Base-by-base conservation (phyloP, 2,888 invertebrate genomes). In the Alsophila aescularia region DNA sequence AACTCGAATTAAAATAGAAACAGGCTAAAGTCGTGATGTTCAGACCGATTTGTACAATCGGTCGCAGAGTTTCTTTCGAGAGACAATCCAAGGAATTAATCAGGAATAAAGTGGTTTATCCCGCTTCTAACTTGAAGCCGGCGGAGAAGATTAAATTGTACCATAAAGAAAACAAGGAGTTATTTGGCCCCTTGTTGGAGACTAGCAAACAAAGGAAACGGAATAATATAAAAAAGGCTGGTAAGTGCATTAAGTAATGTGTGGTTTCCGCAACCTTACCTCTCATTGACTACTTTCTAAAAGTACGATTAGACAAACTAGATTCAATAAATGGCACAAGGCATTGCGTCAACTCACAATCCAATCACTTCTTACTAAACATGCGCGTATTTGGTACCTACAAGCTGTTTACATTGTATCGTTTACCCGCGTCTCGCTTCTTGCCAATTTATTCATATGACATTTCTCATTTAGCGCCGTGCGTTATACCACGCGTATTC, bases 131-230 rank as follows among this genome's bases (percentile, higher is more conserved):
- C 63, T 72, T 92, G 70, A 90, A 87, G 66, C 89, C 87, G 58
- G 85, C 83, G 2, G 87, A 92, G 54, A 83, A 87, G 56, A 63
- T 92, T 4, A 92, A 91, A 72, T 74, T 85, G 53, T 88, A 87
- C 66, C 80, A 92, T 59, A 90, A 81, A 67, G 93, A 93, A 60
- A 91, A 91, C 58, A 93, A 92, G 66, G 79, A 83, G 32, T 58
- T 92, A 6, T 93, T 92, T 58, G 93, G 93, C 5, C 83, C 88
- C 0, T 68, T 93, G 45, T 60, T 93, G 35, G 93, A 93, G 67
- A 89, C 86, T 0, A 89, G 79, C 55, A 87, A 84, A 66, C 78
- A 92, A 69, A 90, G 83, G 73, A 83, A 78, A 66, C 81, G 76
- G 70, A 87, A 84, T n/a, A n/a, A n/a, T 31, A 68, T 77, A 53